Conservation (phyloP, 2,888 invertebrate genomes). For the Criorhina ranunculi region DNA sequence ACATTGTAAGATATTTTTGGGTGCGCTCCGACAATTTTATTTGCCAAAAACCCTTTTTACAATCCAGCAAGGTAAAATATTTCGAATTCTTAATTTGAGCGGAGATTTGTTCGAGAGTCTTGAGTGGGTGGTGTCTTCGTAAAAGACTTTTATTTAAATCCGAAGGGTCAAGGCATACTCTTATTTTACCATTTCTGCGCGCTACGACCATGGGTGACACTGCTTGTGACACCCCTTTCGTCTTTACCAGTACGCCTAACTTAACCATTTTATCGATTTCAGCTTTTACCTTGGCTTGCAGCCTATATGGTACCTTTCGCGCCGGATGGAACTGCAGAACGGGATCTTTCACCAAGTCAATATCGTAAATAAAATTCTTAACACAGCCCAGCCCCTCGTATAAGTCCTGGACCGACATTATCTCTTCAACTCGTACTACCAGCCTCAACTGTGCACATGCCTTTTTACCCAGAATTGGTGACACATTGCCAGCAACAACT, state of each 20-base stretch:
- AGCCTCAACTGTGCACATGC: constrained; percentile 16
- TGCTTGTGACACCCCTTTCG: background rate
- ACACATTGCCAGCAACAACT: constrained; percentile 6
- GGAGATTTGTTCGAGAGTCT: constrained; percentile 23
- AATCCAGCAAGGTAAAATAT: constrained; percentile 17
- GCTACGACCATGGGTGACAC: constrained; percentile 18
- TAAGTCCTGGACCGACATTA: background rate
- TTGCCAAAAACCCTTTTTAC: constrained; percentile 25
- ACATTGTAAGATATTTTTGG: constrained; percentile 12
- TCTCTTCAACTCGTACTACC: constrained; percentile 1
- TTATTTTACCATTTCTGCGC: constrained; percentile 21
- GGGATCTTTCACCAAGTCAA: constrained; percentile 49
- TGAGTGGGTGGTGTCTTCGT: constrained; percentile 12
- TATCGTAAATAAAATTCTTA: too few relatives aligned
- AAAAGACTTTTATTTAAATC: constrained; percentile 28
- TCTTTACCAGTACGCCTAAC: constrained; percentile 23
- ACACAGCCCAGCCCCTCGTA: constrained; percentile 50
- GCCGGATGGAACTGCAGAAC: constrained; percentile 29
- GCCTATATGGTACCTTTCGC: constrained; percentile 18
- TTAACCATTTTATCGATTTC: constrained; percentile 30
- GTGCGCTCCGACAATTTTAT: constrained; percentile 15
- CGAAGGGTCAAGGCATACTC: constrained; percentile 18
- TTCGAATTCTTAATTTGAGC: constrained; percentile 21
- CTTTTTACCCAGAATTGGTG: constrained; percentile 30
- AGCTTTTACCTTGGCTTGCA: background rate